phyloP scores from a whole-genome alignment of 2,113 vertebrate species.

The Camelus dromedarius region DNA sequence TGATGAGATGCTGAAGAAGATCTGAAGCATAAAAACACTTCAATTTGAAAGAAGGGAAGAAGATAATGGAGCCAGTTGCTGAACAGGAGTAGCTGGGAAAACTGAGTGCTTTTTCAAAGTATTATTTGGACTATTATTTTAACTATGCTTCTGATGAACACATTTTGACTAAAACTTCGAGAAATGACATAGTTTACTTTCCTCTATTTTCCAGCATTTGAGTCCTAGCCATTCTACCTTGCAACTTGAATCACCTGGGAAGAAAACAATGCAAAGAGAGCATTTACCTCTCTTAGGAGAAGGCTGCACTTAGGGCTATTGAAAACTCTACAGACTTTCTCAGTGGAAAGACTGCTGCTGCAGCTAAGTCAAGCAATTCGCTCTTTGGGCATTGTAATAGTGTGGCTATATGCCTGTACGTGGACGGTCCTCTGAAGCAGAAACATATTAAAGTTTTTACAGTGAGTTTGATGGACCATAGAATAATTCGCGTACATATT shows the following conservation, averaged over 20 bases:
- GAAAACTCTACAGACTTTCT: background rate
- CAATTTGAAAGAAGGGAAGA: background rate
- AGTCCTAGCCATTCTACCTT: constrained; percentile 28
- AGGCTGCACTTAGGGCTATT: background rate
- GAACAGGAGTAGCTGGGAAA: background rate
- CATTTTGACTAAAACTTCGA: constrained; percentile 58
- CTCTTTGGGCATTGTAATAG: background rate
- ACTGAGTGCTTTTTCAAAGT: constrained; percentile 44
- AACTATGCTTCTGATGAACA: constrained; percentile 25
- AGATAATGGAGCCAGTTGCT: constrained; percentile 18
- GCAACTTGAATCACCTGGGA: constrained; percentile 27
- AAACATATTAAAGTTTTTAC: constrained; percentile 43
- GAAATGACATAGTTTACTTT: constrained; percentile 31
- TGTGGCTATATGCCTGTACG: background rate
- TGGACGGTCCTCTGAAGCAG: background rate
- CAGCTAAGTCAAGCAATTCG: background rate
- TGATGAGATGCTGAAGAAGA: background rate
- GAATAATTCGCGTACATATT: constrained; percentile 34
- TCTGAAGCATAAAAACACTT: constrained; percentile 48
- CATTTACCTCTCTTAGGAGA: constrained; percentile 4
- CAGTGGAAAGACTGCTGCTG: background rate
- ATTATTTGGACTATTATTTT: constrained; percentile 49
- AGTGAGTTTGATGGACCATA: constrained; percentile 59
- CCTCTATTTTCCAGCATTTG: constrained; percentile 34
- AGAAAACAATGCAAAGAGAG: constrained; percentile 35